Percentiles rank a stretch among this genome's conserved stretches.
phyloP scores from a whole-genome alignment of 2,888 invertebrate species.

The Drosophila diplacantha region DNA sequence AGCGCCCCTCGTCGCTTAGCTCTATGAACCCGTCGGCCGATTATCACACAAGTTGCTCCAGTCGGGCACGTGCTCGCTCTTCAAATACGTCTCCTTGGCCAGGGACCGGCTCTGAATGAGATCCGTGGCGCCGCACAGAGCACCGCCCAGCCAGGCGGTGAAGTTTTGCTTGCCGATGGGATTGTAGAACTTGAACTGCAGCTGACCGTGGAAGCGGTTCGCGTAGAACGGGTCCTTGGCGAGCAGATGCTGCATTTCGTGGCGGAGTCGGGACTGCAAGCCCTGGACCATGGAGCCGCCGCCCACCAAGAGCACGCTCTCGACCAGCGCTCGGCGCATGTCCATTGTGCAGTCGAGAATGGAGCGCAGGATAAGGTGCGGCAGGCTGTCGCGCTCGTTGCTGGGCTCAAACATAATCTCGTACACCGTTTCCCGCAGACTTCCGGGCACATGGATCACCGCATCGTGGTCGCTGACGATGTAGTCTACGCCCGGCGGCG shows the following conservation, averaged over 20 bases:
- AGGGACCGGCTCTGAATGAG: slow-evolving; percentile 84
- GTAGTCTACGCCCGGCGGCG: slow-evolving; percentile 83
- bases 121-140: slow-evolving; percentile 88
- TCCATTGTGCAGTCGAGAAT: slow-evolving; percentile 90
- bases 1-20: not conserved
- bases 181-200: slow-evolving; percentile 87
- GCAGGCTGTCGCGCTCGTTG: slow-evolving; percentile 88
- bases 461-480: slow-evolving; percentile 81
- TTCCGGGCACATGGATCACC: slow-evolving; percentile 83
- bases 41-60: slow-evolving; percentile 82
- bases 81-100: slow-evolving; percentile 86
- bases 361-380: slow-evolving; percentile 90
- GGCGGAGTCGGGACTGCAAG: slow-evolving; percentile 86
- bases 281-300: slow-evolving; percentile 92
- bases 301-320: slow-evolving; percentile 91
- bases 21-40: slow-evolving; percentile 60
- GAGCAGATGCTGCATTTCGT: slow-evolving; percentile 86
- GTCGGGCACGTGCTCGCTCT: slow-evolving; percentile 86
- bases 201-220: slow-evolving; percentile 78
- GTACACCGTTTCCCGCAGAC: slow-evolving; percentile 87
- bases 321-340: slow-evolving; percentile 85
- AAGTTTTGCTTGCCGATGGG: slow-evolving; percentile 89
- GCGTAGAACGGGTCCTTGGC: slow-evolving; percentile 81
- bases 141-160: slow-evolving; percentile 91
- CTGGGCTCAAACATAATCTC: slow-evolving; percentile 92